Evolutionary conservation across 2,797 vertebrate species (phyloP), one percentile per base, ranked within the genome.

Genomic region (Channa striata): DNA sequence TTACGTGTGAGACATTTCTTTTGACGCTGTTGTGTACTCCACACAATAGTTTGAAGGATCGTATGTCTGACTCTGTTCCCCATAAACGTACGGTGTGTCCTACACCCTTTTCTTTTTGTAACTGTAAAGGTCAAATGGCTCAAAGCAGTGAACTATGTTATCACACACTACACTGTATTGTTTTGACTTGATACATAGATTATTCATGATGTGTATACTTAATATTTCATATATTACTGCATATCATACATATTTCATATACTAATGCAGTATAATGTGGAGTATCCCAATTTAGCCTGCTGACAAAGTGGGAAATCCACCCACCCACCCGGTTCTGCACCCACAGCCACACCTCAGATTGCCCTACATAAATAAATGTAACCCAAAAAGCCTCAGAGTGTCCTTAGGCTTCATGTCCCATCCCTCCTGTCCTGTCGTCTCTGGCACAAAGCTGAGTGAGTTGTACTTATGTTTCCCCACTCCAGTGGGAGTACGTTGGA

Each of bases 161-260:
- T 74, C 58, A 73, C 50, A 68, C 16, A 7, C 30, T 30, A 37
- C 47, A n/a, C 25, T 37, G 16, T 20, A 43, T 75, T 63, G 73
- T 75, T 83, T 53, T 67, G 54, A 77, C 46, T 47, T 73, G 37
- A 78, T 60, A 53, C 67, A 68, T 44, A 43, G 65, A 64, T 54
- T 74, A 80, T 86, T 86, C 65, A 84, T 79, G 44, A 81, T 62
- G 40, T 58, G 52, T 30, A 40, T 69, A 50, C 68, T 90, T 68
- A 82, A 88, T 77, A 87, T 75, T 79, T 80, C 39, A 81, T 66
- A 68, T 8, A 53, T 66, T 46, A 51, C 56, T 48, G 54, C 1
- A 3, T 39, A 50, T 67, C 69, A 80, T 88, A 33, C 57, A 81
- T 86, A 86, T 87, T 89, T 83, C 33, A 90, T 84, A 53, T 21